Conservation (phyloP, 2,113 vertebrate genomes). For the Strix aluco region DNA sequence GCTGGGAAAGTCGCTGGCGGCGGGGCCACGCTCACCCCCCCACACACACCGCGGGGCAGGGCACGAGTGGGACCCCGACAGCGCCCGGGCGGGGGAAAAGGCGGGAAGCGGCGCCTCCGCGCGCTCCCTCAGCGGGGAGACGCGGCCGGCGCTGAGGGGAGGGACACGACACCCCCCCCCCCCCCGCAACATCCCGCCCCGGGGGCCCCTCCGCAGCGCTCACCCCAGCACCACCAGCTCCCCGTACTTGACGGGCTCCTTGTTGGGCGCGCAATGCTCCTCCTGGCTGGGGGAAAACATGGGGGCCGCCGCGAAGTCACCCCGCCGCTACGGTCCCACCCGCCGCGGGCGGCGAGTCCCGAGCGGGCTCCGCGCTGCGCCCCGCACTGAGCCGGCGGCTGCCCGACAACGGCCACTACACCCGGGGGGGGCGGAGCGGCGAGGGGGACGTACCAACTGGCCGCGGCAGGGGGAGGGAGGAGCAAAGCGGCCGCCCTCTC, state of each 20-base stretch:
- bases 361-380: background rate
- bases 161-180: background rate
- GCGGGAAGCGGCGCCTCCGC: no score
- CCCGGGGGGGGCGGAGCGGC: background rate
- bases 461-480: background rate
- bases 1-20: no score
- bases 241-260: slow-evolving; percentile 94
- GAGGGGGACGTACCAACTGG: background rate
- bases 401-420: background rate
- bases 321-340: slow-evolving; percentile 49
- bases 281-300: slow-evolving; percentile 93
- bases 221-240: slow-evolving; percentile 94
- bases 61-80: no score
- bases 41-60: no score
- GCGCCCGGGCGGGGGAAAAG: no score
- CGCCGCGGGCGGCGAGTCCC: background rate
- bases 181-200: no score
- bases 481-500: no score
- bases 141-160: background rate
- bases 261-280: slow-evolving; percentile 89
- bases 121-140: no score
- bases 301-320: slow-evolving; percentile 70
- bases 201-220: slow-evolving; percentile 59
- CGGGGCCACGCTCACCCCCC: slow-evolving; percentile 42
- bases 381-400: background rate